A percentile compares a stretch with the other conserved stretches of the same genome.
Evolutionary conservation across 2,797 vertebrate genomes (phyloP).

Genomic region (Florisuga fusca): DNA sequence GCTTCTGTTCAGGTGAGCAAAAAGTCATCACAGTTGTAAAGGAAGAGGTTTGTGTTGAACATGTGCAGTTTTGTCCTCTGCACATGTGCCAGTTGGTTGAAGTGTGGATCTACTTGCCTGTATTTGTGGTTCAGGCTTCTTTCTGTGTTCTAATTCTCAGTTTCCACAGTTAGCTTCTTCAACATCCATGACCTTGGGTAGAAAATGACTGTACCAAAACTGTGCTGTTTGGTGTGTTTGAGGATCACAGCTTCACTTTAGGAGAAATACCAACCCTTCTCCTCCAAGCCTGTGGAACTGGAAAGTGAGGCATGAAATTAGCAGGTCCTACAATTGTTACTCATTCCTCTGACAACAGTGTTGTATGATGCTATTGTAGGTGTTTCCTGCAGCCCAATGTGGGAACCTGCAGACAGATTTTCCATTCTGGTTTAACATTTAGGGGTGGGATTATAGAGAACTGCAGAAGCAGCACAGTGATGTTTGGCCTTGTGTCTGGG

Average conservation of each 20-base stretch:
- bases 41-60: not conserved
- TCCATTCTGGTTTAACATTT: not conserved
- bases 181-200: not conserved
- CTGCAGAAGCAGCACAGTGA: not conserved
- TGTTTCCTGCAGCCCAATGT: not conserved
- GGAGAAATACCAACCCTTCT: not conserved
- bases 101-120: not conserved
- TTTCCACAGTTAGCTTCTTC: not conserved
- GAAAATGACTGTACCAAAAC: not conserved
- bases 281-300: not conserved
- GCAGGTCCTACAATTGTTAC: not conserved
- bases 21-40: not conserved
- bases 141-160: not conserved
- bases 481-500: not conserved
- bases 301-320: not conserved
- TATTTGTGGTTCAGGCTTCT: not conserved
- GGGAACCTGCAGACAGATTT: not conserved
- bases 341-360: not conserved
- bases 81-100: accelerated
- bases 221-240: not conserved
- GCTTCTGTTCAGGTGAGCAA: not conserved
- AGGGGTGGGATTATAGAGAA: not conserved
- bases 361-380: not conserved
- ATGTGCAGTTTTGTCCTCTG: not conserved
- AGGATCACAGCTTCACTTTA: not conserved